Evolutionary conservation across 2,888 invertebrate genomes (phyloP).

Genomic region (Dolichomitus sp.): DNA sequence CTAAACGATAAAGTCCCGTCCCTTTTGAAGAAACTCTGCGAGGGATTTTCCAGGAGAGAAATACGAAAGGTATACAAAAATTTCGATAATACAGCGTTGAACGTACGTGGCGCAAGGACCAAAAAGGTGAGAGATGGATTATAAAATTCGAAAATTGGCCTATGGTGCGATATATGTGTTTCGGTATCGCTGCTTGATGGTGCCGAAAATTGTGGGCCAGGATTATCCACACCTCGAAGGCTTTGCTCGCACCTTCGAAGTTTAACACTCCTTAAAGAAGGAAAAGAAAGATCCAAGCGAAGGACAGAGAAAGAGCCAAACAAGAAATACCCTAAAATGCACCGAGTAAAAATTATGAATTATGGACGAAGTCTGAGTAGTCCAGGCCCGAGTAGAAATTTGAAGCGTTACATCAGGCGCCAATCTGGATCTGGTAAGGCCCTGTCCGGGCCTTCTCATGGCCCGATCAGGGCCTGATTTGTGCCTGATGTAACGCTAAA

Average conservation of each 20-base stretch:
- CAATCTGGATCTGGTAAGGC: too few relatives aligned
- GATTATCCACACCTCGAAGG: conserved; percentile 68
- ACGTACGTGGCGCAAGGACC: background rate
- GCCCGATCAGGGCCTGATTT: too few relatives aligned
- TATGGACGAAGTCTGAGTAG: too few relatives aligned
- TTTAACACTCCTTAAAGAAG: conserved; percentile 28
- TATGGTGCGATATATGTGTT: conserved; percentile 24
- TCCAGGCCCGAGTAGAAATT: too few relatives aligned
- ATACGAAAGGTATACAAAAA: conserved; percentile 20
- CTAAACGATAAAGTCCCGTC: conserved; percentile 19
- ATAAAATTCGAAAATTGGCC: conserved; percentile 57
- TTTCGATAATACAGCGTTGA: conserved; percentile 10
- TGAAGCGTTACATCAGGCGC: too few relatives aligned
- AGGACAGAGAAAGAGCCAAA: conserved; percentile 17
- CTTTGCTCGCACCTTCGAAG: conserved; percentile 50
- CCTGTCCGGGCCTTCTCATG: too few relatives aligned
- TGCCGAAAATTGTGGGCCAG: conserved; percentile 53
- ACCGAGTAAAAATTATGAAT: background rate
- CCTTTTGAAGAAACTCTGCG: background rate
- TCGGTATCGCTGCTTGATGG: conserved; percentile 41
- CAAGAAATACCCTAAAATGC: conserved; percentile 58
- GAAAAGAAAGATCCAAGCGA: conserved; percentile 15
- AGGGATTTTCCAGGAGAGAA: conserved; percentile 14
- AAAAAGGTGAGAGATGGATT: conserved; percentile 12
- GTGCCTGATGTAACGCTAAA: too few relatives aligned